Base-by-base conservation (phyloP, 2,888 invertebrate species). In the Amphipyra tragopoginis region DNA sequence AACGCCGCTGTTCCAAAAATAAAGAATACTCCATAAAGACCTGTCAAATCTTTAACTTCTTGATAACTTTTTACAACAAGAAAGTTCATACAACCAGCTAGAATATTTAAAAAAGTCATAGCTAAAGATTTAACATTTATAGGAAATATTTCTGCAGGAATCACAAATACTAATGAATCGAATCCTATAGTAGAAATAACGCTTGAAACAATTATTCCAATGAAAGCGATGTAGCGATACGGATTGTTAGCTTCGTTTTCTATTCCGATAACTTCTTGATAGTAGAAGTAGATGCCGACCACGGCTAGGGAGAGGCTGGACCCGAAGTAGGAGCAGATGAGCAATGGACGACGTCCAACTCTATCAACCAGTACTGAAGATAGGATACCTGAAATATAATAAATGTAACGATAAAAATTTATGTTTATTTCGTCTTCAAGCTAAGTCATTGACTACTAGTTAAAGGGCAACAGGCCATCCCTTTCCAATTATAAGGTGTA, bases 141-240 rank as follows among this genome's bases (percentile, higher is more conserved):
- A 0, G 96, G 95, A 65, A 96, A 96, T 26, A 96, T 86, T 82
- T 96, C 96, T 0, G 95, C 95, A 29, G 95, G 89, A 66, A 96
- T 90, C 58, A 94, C 88, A 42, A 91, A 91, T 0, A 92, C 86
- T 36, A 96, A 73, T 0, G 95, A 94, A 60, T 93, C 93, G 44
- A 93, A 89, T 0, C 96, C 96, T 39, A 92, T 50, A 7, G 86
- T 87, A 0, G 90, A 86, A 1, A 89, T 75, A 0, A 90, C 78
- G 15, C 80, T 87, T 0, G 86, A 82, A 0, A 77, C 29, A 33
- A 90, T 76, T 6, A 95, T 86, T 0, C 94, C 93, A 5, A 90
- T 84, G n/a, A 95, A 91, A 0, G 87, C 84, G 0, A 95, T 34
- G 79, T 87, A 72, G 81, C 92, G 72, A 86, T 86, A 72, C 74